Conservation (phyloP, 2,113 vertebrate genomes). For the Percopsis transmontana region DNA sequence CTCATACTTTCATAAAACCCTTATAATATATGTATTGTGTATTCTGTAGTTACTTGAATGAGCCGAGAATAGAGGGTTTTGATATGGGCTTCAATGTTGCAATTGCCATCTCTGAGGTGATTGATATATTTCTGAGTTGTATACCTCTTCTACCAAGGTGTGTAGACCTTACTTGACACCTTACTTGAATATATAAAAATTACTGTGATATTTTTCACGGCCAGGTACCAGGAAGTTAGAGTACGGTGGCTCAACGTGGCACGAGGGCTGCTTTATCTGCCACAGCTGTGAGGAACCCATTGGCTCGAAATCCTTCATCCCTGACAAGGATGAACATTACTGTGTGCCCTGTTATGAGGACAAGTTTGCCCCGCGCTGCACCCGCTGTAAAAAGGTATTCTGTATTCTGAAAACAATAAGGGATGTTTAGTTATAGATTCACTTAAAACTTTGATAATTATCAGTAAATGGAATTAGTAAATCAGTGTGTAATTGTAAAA, state of each 20-base stretch:
- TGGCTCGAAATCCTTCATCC: constrained; percentile 96
- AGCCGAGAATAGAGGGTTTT: too few species aligned
- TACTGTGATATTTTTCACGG: constrained; percentile 12
- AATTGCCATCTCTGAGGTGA: too few species aligned
- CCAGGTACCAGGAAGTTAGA: constrained; percentile 95
- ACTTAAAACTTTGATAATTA: too few species aligned
- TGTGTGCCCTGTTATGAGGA: constrained; percentile 97
- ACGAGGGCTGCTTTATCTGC: constrained; percentile 95
- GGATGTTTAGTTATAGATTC: too few species aligned
- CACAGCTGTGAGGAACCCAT: constrained; percentile 96
- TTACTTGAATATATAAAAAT: too few species aligned
- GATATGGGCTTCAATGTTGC: too few species aligned
- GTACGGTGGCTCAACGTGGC: constrained; percentile 95
- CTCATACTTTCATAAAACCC: too few species aligned
- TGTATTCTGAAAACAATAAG: neutral
- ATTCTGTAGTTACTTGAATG: too few species aligned
- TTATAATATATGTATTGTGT: too few species aligned
- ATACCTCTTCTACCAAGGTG: too few species aligned
- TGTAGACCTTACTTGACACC: too few species aligned
- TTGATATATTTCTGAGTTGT: too few species aligned
- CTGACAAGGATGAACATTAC: constrained; percentile 95
- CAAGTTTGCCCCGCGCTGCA: constrained; percentile 97
- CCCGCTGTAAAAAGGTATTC: constrained; percentile 93
- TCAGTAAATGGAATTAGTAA: neutral
- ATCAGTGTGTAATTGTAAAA: neutral